Evolutionary conservation across 2,888 invertebrate genomes (phyloP).

Genomic region (Fabriciana adippe): DNA sequence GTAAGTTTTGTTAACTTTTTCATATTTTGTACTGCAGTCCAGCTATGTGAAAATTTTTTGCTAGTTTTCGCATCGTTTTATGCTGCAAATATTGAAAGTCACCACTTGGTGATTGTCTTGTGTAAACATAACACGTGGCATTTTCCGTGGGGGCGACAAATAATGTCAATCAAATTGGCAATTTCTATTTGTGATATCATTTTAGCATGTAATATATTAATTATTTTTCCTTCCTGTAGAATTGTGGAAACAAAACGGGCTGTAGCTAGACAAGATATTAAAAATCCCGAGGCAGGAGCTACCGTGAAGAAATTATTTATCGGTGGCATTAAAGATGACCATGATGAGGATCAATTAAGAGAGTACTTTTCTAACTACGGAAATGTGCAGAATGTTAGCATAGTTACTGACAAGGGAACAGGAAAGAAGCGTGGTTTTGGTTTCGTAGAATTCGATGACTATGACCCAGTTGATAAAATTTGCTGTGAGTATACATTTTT

Average conservation of each 20-base stretch:
- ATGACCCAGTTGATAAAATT: constrained; percentile 98
- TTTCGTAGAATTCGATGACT: constrained; percentile 98
- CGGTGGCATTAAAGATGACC: constrained; percentile 96
- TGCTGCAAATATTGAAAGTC: constrained; percentile 67
- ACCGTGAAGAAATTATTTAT: constrained; percentile 97
- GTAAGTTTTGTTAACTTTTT: constrained; percentile 59
- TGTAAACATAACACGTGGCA: constrained; percentile 61
- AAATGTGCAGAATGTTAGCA: constrained; percentile 90
- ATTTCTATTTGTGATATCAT: background rate
- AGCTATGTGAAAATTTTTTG: constrained; percentile 65
- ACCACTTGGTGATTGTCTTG: constrained; percentile 74
- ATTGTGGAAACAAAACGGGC: constrained; percentile 99
- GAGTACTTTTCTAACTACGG: constrained; percentile 93
- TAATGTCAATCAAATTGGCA: background rate
- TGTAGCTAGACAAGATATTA: constrained; percentile 95
- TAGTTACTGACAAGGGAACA: constrained; percentile 95
- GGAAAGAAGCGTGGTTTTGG: constrained; percentile 98
- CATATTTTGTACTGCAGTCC: constrained; percentile 59
- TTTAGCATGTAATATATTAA: background rate
- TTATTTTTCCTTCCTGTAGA: constrained; percentile 56
- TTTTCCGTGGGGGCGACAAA: constrained; percentile 75
- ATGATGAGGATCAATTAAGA: constrained; percentile 94
- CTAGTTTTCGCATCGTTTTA: constrained; percentile 73
- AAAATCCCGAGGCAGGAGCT: constrained; percentile 95
- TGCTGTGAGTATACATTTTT: constrained; percentile 87